Conservation (phyloP, 2,797 vertebrate species). For the Carcharodon carcharias region DNA sequence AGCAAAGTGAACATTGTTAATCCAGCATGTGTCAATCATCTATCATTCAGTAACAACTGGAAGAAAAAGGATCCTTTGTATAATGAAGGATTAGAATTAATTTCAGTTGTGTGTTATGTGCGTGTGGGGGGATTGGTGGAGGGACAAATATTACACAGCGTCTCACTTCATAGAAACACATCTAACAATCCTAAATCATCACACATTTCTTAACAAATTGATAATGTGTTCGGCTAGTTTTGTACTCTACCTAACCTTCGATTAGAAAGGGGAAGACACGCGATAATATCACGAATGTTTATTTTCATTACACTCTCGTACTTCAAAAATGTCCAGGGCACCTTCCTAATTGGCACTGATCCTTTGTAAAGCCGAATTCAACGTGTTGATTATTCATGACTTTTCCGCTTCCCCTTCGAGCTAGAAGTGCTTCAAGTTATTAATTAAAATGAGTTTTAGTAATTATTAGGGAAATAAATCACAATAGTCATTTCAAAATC, state of each 20-base stretch:
- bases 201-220: background rate
- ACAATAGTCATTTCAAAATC: background rate
- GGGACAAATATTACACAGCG: background rate
- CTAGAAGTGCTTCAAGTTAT: constrained; percentile 7
- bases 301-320: background rate
- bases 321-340: background rate
- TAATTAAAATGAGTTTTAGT: background rate
- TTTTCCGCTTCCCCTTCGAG: background rate
- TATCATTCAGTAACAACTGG: background rate
- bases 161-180: background rate
- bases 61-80: background rate
- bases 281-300: background rate
- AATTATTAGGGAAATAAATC: constrained; percentile 7
- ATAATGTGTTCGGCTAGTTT: no score
- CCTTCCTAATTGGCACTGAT: background rate
- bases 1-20: background rate
- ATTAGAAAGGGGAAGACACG: background rate
- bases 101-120: background rate
- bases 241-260: background rate
- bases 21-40: background rate
- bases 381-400: constrained; percentile 4
- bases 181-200: background rate
- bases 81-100: background rate
- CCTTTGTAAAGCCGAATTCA: background rate
- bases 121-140: background rate